A percentile compares a stretch with the other conserved stretches of the same genome.
These are phyloP conservation scores for Sebastes hubbsi DNA, from an alignment of 2,797 vertebrate species.

Conservation along the genomic window DNA sequence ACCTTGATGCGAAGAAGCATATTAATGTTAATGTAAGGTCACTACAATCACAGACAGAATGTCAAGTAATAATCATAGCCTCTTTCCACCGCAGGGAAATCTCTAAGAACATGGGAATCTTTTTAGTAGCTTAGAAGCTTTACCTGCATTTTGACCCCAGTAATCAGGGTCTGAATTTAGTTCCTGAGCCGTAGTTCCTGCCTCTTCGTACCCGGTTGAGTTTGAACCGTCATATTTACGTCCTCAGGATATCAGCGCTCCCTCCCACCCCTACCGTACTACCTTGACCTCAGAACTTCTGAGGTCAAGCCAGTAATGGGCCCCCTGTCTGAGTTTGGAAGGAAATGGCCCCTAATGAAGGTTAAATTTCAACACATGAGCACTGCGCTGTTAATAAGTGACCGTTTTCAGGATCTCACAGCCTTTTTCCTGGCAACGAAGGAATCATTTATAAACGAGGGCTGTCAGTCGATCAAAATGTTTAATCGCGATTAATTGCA, in stretches of 20 bases:
- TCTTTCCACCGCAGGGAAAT: background rate
- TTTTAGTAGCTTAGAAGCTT: background rate
- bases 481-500: too few relatives aligned
- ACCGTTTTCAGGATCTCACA: slow-evolving; percentile 40
- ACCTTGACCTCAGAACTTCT: slow-evolving; percentile 9
- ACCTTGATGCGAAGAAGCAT: background rate
- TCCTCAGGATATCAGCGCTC: background rate
- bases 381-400: slow-evolving; percentile 73
- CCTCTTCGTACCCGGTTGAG: background rate
- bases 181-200: background rate
- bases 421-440: slow-evolving; percentile 29
- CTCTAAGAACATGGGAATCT: background rate
- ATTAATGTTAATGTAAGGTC: background rate
- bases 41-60: background rate
- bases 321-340: slow-evolving; percentile 12
- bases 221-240: background rate
- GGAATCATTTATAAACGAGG: slow-evolving; percentile 55
- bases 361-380: slow-evolving; percentile 67
- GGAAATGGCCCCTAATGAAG: slow-evolving; percentile 33
- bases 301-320: slow-evolving; percentile 7
- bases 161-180: background rate
- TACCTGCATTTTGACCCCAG: background rate
- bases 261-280: background rate
- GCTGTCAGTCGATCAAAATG: too few relatives aligned
- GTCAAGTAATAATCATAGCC: background rate